These are phyloP conservation scores for Thunnus albacares DNA, from an alignment of 2,797 vertebrate genomes.

Conservation along the genomic window DNA sequence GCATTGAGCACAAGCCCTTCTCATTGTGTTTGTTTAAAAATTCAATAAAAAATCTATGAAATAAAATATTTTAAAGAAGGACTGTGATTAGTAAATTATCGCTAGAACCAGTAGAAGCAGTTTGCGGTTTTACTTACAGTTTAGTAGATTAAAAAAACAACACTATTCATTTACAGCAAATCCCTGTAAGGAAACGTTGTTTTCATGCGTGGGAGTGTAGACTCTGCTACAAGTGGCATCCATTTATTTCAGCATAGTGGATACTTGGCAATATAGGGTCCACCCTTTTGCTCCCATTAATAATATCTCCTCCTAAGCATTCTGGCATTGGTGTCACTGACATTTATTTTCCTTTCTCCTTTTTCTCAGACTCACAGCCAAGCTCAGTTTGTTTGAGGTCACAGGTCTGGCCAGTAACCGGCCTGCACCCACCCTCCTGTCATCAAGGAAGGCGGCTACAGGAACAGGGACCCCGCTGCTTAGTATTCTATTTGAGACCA, in stretches of 20 bases:
- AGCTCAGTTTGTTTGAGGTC: slow-evolving; percentile 92
- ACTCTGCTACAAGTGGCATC: neutral
- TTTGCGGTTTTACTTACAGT: neutral
- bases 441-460: slow-evolving; percentile 87
- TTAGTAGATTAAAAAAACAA: neutral
- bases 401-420: slow-evolving; percentile 86
- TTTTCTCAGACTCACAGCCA: slow-evolving; percentile 88
- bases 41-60: neutral
- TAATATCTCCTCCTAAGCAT: neutral
- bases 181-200: neutral
- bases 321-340: slow-evolving; percentile 12
- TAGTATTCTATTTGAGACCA: slow-evolving; percentile 94
- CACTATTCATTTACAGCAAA: neutral
- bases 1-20: neutral
- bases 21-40: neutral
- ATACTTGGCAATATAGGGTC: neutral
- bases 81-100: neutral
- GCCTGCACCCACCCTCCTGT: slow-evolving; percentile 89
- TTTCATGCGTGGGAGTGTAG: neutral
- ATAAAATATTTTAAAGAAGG: neutral
- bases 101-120: neutral
- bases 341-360: slow-evolving; percentile 15
- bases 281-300: neutral
- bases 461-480: slow-evolving; percentile 87
- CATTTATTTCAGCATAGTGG: neutral